phyloP scores from a whole-genome alignment of 1,140 invertebrate genomes.

The Ostrea edulis region DNA sequence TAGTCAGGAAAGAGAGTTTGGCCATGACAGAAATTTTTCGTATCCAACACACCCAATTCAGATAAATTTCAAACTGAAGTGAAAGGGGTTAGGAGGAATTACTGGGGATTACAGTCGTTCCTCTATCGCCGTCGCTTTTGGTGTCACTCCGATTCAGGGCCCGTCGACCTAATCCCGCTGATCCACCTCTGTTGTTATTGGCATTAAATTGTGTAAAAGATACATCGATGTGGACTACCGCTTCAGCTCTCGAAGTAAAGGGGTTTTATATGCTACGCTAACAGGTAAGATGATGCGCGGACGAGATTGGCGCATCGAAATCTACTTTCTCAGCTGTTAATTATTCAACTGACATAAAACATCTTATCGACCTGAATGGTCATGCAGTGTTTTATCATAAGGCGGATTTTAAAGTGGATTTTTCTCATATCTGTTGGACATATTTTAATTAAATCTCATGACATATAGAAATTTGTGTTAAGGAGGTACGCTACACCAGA shows the following conservation, averaged over 20 bases:
- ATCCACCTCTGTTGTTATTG: conserved; percentile 19
- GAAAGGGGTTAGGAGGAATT: conserved; percentile 23
- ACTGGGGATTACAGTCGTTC: conserved; percentile 15
- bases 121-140: conserved; percentile 13
- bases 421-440: no score
- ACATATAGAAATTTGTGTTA: no score
- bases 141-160: background rate
- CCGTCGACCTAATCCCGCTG: background rate
- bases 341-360: no score
- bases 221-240: conserved; percentile 13
- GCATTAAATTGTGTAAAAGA: conserved; percentile 25
- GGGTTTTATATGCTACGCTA: background rate
- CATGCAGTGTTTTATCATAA: no score
- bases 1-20: background rate
- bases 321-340: no score
- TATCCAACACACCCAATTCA: conserved; percentile 3
- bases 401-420: no score
- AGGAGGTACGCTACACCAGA: no score
- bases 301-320: background rate
- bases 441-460: no score
- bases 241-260: background rate
- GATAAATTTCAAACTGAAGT: background rate
- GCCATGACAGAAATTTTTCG: background rate
- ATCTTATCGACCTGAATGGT: no score
- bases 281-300: background rate